Evolutionary conservation across 1,140 invertebrate species (phyloP).

Genomic region (Sogatella furcifera): DNA sequence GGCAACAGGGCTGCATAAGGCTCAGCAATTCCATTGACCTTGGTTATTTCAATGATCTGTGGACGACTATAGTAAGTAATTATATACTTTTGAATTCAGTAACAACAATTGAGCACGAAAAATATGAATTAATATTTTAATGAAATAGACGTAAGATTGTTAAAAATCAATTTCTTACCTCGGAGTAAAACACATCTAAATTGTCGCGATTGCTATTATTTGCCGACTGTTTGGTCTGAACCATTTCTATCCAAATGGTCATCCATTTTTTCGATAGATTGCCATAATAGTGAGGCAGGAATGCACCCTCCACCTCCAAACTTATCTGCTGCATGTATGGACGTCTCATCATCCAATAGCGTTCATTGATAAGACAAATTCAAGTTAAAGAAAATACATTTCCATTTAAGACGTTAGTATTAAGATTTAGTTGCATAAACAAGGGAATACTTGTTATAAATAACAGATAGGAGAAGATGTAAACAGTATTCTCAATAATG

Average conservation of each 20-base stretch:
- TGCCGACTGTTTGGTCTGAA: conserved; percentile 20
- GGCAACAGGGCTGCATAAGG: too few relatives aligned
- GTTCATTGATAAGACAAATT: conserved; percentile 24
- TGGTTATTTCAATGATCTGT: too few relatives aligned
- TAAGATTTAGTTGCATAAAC: too few relatives aligned
- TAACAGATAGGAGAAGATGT: too few relatives aligned
- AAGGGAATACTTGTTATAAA: background rate
- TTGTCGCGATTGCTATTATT: background rate
- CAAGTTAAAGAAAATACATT: background rate
- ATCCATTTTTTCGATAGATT: conserved; percentile 36
- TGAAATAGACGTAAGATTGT: too few relatives aligned
- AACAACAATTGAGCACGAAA: too few relatives aligned
- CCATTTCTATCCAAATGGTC: conserved; percentile 39
- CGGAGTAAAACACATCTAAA: background rate
- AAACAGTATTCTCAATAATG: too few relatives aligned
- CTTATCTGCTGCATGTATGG: conserved; percentile 29
- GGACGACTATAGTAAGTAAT: too few relatives aligned
- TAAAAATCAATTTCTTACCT: background rate
- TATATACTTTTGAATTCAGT: too few relatives aligned
- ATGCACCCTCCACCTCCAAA: conserved; percentile 37
- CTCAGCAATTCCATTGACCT: too few relatives aligned
- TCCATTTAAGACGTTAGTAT: background rate
- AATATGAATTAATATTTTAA: too few relatives aligned
- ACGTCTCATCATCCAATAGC: conserved; percentile 31
- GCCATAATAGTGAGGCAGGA: conserved; percentile 35